A percentile compares a stretch with the other conserved stretches of the same genome.
These are phyloP conservation scores for Eristalis intricaria DNA, from an alignment of 2,888 invertebrate genomes.

Conservation along the genomic window DNA sequence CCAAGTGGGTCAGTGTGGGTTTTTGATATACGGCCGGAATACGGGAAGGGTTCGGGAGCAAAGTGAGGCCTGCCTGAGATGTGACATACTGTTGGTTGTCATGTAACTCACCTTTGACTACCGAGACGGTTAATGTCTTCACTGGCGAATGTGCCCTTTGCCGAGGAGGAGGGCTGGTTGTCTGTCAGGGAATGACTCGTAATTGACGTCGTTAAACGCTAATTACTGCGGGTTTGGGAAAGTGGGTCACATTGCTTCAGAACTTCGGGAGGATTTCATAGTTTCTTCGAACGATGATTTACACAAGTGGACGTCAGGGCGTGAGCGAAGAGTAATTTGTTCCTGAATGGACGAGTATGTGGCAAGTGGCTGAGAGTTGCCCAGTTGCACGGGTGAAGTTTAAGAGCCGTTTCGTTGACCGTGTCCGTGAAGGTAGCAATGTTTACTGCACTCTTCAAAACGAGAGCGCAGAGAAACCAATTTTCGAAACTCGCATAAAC, in stretches of 20 bases:
- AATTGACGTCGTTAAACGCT: neutral
- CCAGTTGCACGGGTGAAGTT: neutral
- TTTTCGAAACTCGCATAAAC: neutral
- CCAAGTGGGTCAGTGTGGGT: constrained; percentile 44
- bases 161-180: neutral
- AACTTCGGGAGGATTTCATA: neutral
- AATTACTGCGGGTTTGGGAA: neutral
- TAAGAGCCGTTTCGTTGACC: neutral
- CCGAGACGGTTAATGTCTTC: neutral
- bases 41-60: neutral
- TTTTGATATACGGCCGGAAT: constrained; percentile 8
- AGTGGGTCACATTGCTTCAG: neutral
- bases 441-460: neutral
- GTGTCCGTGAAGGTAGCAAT: neutral
- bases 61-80: neutral
- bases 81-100: neutral
- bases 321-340: neutral
- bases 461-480: neutral
- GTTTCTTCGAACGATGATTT: neutral
- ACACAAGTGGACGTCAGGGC: neutral
- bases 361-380: neutral
- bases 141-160: neutral
- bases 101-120: neutral
- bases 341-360: neutral
- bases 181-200: neutral